Conservation (phyloP, 2,797 vertebrate species). For the Labroides dimidiatus region DNA sequence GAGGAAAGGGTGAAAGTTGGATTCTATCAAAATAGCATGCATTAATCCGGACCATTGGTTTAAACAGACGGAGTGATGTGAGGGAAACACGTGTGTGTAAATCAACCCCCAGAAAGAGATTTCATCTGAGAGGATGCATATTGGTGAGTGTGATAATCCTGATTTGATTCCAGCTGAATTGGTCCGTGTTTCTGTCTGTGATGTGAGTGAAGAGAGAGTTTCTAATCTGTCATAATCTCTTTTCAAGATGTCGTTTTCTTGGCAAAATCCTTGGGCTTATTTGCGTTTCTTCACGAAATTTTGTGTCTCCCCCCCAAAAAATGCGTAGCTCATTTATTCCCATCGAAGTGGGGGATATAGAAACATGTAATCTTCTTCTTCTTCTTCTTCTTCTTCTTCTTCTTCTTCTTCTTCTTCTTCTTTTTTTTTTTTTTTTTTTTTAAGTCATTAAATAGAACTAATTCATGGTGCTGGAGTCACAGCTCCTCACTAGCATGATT, state of each 20-base stretch:
- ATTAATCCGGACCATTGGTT: slow-evolving; percentile 32
- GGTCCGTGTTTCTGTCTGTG: not conserved
- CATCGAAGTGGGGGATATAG: too few relatives aligned
- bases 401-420: too few relatives aligned
- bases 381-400: too few relatives aligned
- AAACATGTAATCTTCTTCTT: not conserved
- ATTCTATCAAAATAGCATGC: slow-evolving; percentile 35
- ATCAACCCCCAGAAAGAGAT: slow-evolving; percentile 12
- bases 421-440: too few relatives aligned
- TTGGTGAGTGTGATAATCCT: slow-evolving; percentile 61
- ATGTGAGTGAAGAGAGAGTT: not conserved
- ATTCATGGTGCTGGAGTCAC: slow-evolving; percentile 53
- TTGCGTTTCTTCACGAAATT: not conserved
- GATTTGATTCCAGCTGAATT: not conserved
- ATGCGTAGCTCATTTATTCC: too few relatives aligned
- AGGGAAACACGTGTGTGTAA: slow-evolving; percentile 45
- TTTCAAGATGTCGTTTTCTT: not conserved
- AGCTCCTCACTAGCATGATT: too few relatives aligned
- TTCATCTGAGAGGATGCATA: slow-evolving; percentile 58
- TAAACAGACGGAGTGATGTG: slow-evolving; percentile 42
- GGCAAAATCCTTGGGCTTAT: not conserved
- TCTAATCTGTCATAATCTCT: slow-evolving; percentile 14
- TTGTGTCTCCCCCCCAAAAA: not conserved
- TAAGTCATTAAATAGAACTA: not conserved
- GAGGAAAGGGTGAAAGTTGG: slow-evolving; percentile 63